A percentile compares a stretch with the other conserved stretches of the same genome.
Conservation (phyloP, 2,113 vertebrate genomes). For the Toxotes jaculatrix region DNA sequence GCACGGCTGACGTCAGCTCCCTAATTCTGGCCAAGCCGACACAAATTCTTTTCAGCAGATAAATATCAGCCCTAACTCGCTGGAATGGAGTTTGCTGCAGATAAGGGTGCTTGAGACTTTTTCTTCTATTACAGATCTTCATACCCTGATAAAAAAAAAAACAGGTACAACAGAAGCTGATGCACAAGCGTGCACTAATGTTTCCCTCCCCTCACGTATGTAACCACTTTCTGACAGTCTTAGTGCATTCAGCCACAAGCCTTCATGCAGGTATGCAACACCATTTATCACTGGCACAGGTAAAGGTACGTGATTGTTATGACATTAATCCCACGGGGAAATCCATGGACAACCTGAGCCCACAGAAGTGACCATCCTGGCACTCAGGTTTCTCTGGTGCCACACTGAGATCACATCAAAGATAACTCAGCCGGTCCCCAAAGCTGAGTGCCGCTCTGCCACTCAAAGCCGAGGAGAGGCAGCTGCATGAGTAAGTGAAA, state of each 20-base stretch:
- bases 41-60: constrained; percentile 38
- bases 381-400: background rate
- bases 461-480: background rate
- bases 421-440: constrained; percentile 11
- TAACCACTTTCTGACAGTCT: background rate
- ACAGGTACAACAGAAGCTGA: background rate
- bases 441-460: background rate
- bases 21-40: background rate
- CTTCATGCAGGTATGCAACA: background rate
- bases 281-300: background rate
- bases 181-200: background rate
- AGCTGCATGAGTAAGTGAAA: background rate
- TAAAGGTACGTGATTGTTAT: background rate
- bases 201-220: background rate
- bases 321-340: background rate
- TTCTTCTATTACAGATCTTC: constrained; percentile 14
- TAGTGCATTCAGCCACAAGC: background rate
- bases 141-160: constrained; percentile 4
- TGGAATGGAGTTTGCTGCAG: constrained; percentile 34
- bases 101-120: constrained; percentile 24
- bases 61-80: constrained; percentile 25
- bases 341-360: background rate
- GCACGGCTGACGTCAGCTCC: constrained; percentile 39
- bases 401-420: constrained; percentile 19
- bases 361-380: constrained; percentile 2